Conservation (phyloP, 2,113 vertebrate genomes). For the Atractosteus spatula region DNA sequence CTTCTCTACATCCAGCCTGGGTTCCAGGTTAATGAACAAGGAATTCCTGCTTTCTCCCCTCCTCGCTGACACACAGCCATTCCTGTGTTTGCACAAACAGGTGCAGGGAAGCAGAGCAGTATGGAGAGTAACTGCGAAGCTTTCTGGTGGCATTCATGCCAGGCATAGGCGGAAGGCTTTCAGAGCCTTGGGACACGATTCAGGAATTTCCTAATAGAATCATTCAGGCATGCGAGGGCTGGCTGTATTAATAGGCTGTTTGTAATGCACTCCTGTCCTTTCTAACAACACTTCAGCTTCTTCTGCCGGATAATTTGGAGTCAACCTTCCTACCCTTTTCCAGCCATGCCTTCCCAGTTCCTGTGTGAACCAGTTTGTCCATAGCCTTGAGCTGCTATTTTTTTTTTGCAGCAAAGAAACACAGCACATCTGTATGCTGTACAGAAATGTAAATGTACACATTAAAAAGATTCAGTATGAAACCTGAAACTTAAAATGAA, state of each 20-base stretch:
- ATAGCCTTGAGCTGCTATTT: too few species aligned
- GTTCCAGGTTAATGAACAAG: conserved; percentile 24
- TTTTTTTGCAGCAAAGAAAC: too few species aligned
- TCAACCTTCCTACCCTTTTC: conserved; percentile 6
- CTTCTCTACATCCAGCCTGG: fast-evolving
- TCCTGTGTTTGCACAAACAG: conserved; percentile 24
- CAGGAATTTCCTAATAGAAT: conserved; percentile 51
- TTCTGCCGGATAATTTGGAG: neutral
- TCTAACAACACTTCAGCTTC: neutral
- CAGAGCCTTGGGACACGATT: conserved; percentile 29
- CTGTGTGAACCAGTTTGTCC: too few species aligned
- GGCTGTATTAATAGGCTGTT: conserved; percentile 15
- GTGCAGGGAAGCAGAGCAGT: neutral
- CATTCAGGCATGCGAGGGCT: conserved; percentile 21
- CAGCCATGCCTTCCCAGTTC: conserved; percentile 12
- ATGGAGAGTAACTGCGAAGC: conserved; percentile 18
- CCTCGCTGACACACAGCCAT: conserved; percentile 31
- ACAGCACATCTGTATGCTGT: too few species aligned
- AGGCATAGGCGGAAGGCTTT: conserved; percentile 39
- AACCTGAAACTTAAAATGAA: too few species aligned
- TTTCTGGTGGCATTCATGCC: conserved; percentile 43
- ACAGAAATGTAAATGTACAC: too few species aligned
- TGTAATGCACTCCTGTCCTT: neutral
- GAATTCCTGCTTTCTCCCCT: conserved; percentile 14
- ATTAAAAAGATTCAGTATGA: too few species aligned